Evolutionary conservation across 1,140 invertebrate genomes (phyloP), one percentile per base, ranked within the genome.

Genomic region (Apis florea): DNA sequence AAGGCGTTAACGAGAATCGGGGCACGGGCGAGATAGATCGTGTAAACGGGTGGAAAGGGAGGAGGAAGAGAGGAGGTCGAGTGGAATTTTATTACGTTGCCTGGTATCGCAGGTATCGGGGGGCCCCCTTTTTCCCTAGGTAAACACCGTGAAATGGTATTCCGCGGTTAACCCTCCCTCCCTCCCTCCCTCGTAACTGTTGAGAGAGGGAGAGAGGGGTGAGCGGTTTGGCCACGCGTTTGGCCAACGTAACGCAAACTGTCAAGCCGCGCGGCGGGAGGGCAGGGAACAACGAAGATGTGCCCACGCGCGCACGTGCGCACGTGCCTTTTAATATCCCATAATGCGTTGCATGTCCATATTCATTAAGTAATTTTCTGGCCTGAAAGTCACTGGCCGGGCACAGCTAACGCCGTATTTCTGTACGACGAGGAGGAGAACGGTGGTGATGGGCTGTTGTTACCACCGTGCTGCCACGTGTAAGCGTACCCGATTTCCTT

Each of bases 361-460:
- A 90, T 92, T 93, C 93, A 93, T 93, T 93, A 94, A 92, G 88
- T 91, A 89, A 90, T 92, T 92, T 91, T 90, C 86, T 83, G 72
- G 10, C 63, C 83, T 64, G 76, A 70, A 88, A 85, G 83, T 74
- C 72, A 26, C 66, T 58, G 70, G 24, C 68, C 47, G 54, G 47
- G 51, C 72, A 53, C 13, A n/a, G 12, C 21, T 68, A 61, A 63
- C 61, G 24, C 4, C 61, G 54, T 63, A 53, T 1, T 64, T 53
- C 49, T 31, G 11, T n/a, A n/a, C 58, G 1, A 59, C n/a, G 11
- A 24, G 21, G 19, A 21, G 6, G 56, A 1, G 31, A 40, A n/a
- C n/a, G n/a, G 31, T 40, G 2, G 31, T 40, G 31, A 0, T 31
- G 31, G 31, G n/a, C n/a, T n/a, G n/a, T n/a, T n/a, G n/a, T n/a